These are phyloP conservation scores for Yoshiicerus persimilis DNA, from an alignment of 1,140 invertebrate genomes.

Conservation along the genomic window DNA sequence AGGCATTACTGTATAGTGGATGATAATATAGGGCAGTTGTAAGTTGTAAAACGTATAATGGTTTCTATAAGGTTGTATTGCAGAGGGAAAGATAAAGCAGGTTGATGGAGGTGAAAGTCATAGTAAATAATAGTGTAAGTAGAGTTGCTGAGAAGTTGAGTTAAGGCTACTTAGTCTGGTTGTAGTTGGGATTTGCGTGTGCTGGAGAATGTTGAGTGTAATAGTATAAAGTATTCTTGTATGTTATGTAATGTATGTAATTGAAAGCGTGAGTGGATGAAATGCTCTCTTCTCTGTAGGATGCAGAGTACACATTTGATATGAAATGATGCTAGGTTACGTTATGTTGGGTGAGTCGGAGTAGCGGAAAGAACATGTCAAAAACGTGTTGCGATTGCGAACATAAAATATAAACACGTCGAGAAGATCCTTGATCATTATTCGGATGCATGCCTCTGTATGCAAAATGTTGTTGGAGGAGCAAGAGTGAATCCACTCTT, in stretches of 20 bases:
- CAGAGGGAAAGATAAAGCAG: background rate
- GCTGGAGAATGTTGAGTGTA: background rate
- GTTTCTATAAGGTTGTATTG: too few species aligned
- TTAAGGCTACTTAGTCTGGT: slow-evolving; percentile 7
- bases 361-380: slow-evolving; percentile 40
- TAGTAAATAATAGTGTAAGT: background rate
- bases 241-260: slow-evolving; percentile 16
- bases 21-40: background rate
- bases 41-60: too few species aligned
- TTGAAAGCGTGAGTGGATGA: slow-evolving; percentile 16
- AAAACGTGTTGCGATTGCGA: slow-evolving; percentile 45
- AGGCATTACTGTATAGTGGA: background rate
- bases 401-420: slow-evolving; percentile 48
- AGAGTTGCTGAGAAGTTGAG: slow-evolving; percentile 16
- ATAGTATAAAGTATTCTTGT: background rate
- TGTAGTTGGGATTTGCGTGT: background rate
- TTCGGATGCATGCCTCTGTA: slow-evolving; percentile 46
- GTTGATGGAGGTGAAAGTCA: slow-evolving; percentile 18
- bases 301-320: background rate
- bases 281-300: background rate
- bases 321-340: slow-evolving; percentile 1
- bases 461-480: slow-evolving; percentile 39
- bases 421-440: slow-evolving; percentile 48
- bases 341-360: slow-evolving; percentile 11
- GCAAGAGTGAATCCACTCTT: slow-evolving; percentile 22